Evolutionary conservation across 2,888 invertebrate species (phyloP), one percentile per base, ranked within the genome.

Genomic region (Plagodis pulveraria): DNA sequence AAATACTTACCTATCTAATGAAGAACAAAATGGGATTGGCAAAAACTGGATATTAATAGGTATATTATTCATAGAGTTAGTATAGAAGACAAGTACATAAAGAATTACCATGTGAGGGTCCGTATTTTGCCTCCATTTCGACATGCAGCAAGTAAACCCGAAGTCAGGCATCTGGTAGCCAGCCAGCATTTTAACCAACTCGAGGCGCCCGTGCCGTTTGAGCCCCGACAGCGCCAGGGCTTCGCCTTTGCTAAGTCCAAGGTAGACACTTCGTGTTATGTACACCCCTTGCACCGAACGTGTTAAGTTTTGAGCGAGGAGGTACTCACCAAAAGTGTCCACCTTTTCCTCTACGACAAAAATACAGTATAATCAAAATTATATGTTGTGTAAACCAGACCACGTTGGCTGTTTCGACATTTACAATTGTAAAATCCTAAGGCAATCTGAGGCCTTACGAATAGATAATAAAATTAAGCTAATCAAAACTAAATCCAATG

Each of bases 241-340:
- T 50, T 88, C 81, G 0, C 91, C 90, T 50, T 77, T 83, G 0
- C 75, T 78, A 7, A 91, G n/a, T 0, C 89, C 87, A 0, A 91
- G 65, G 63, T 76, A 77, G 2, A 89, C 59, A 53, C 83, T 72
- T 12, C 72, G 72, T 0, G 87, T 62, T 0, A 63, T 49, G 60
- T 74, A 83, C 0, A 63, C 9, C 2, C 81, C 80, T 0, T 41
- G 43, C 2, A 57, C 9, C 36, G 74, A 78, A 42, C 69, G 68
- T 0, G 78, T 66, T 6, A 89, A 45, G 46, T 84, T 76, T 5
- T 71, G 62, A 0, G 77, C 81, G 12, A 89, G 66, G 1, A 91
- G 75, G 41, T 76, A 78, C 55, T 87, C 86, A 5, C 88, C 89
- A 56, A 83, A 87, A 0, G 81, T 80, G 55, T 81, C 70, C 2